Conservation (phyloP, 2,113 vertebrate genomes). For the Nesoenas mayeri region DNA sequence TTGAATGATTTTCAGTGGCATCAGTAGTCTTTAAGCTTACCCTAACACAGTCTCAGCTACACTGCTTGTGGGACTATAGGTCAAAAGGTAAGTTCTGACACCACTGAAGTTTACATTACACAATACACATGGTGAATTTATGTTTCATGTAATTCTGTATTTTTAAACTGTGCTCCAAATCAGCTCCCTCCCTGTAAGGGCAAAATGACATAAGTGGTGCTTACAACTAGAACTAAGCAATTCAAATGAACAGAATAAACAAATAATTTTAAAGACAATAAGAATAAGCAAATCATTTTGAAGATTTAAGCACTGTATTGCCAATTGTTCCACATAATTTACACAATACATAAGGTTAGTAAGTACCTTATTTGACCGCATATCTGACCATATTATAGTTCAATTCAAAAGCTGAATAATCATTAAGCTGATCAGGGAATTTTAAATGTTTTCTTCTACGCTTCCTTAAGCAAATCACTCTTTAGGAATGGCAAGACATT, state of each 20-base stretch:
- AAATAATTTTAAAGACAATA: background rate
- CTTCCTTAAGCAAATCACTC: background rate
- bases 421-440: background rate
- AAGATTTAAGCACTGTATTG: background rate
- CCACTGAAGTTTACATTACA: background rate
- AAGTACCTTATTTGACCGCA: background rate
- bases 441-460: background rate
- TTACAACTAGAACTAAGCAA: background rate
- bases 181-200: background rate
- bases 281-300: background rate
- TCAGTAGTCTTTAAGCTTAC: background rate
- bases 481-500: background rate
- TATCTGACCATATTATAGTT: background rate
- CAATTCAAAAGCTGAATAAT: background rate
- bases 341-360: background rate
- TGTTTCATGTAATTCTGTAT: background rate
- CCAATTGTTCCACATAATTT: background rate
- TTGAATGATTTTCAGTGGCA: background rate
- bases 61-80: background rate
- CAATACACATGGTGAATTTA: background rate
- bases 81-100: background rate
- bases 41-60: background rate
- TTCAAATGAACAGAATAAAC: background rate
- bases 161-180: background rate
- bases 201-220: background rate